phyloP scores from a whole-genome alignment of 2,113 vertebrate species.

The Tachycineta bicolor region DNA sequence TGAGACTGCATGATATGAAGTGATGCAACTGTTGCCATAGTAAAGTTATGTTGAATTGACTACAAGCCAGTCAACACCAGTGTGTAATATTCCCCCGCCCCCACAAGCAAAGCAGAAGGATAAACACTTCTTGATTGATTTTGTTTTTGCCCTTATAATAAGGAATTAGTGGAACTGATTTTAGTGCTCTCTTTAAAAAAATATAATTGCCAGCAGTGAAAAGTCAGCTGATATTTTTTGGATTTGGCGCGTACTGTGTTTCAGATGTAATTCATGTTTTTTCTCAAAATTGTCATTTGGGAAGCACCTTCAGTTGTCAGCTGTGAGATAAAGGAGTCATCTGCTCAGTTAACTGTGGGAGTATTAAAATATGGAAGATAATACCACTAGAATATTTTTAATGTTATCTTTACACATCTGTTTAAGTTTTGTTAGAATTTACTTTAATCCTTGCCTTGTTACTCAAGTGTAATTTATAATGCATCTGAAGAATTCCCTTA shows the following conservation, averaged over 20 bases:
- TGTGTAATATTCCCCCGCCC: not conserved
- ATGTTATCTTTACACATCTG: not conserved
- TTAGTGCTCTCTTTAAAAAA: not conserved
- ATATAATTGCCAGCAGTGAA: not conserved
- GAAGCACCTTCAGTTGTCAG: not conserved
- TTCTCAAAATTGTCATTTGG: not conserved
- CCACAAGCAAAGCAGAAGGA: not conserved
- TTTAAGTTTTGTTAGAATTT: slow-evolving; percentile 5
- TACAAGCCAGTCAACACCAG: slow-evolving; percentile 24
- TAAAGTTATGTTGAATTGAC: slow-evolving; percentile 64
- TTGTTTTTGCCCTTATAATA: not conserved
- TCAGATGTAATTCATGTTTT: not conserved
- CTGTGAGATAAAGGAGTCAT: not conserved
- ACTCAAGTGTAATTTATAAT: not conserved
- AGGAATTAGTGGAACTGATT: not conserved
- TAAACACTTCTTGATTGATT: slow-evolving; percentile 19
- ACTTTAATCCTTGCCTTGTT: not conserved
- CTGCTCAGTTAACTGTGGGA: not conserved
- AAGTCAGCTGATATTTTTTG: not conserved
- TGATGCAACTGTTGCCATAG: slow-evolving; percentile 65
- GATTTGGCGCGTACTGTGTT: not conserved
- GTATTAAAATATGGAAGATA: slow-evolving; percentile 17
- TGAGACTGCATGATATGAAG: not conserved
- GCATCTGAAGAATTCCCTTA: not conserved
- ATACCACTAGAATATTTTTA: not conserved